Evolutionary conservation across 2,797 vertebrate genomes (phyloP).

Genomic region (Coccyzus lansbergi): DNA sequence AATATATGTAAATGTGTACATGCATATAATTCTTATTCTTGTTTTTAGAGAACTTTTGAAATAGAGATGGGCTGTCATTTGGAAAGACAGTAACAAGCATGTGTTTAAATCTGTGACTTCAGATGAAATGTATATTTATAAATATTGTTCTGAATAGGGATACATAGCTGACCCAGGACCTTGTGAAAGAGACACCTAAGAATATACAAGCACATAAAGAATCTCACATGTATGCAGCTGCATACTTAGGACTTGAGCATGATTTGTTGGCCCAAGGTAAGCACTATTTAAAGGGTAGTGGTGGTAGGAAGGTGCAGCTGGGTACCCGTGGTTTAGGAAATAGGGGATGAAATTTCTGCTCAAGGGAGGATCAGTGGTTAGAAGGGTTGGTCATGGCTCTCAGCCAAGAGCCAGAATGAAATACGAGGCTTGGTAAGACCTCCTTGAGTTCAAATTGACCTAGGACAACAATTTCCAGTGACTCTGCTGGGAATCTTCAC

Average conservation of each 20-base stretch:
- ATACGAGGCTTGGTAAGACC: neutral
- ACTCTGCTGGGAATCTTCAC: neutral
- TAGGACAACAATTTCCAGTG: neutral
- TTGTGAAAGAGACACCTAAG: neutral
- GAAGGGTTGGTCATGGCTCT: neutral
- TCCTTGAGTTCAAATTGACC: neutral
- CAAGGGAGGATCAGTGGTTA: neutral
- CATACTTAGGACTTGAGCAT: neutral
- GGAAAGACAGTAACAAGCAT: neutral
- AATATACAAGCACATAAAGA: neutral
- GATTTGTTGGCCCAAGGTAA: neutral
- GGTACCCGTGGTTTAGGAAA: neutral
- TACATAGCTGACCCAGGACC: neutral
- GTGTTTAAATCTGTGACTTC: neutral
- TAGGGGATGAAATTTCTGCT: neutral
- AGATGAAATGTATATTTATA: neutral
- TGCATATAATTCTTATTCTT: neutral
- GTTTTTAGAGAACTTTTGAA: neutral
- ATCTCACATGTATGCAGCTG: neutral
- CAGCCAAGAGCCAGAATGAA: neutral
- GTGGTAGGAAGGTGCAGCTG: neutral
- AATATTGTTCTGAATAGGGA: neutral
- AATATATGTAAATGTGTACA: neutral
- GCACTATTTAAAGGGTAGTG: rapidly evolving
- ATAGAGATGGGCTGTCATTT: neutral